Evolutionary conservation across 2,888 invertebrate species (phyloP), one percentile per base, ranked within the genome.

Genomic region (Rambutsinella grinnellia): DNA sequence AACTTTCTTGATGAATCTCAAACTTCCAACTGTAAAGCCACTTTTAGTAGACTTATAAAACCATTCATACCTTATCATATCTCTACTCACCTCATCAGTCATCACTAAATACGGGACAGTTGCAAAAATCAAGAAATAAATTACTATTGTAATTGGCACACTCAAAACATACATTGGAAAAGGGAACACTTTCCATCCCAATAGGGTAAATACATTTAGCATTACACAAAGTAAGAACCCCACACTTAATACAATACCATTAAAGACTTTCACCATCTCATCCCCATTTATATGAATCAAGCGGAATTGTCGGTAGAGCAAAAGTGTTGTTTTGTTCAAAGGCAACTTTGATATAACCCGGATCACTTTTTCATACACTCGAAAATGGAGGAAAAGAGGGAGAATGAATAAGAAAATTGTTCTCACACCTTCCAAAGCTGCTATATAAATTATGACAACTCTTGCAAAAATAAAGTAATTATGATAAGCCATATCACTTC

Each of bases 121-220:
- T 5, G 54, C 26, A 5, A 56, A 56, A n/a, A 56, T 3, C 1
- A 27, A 2, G 8, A 27, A 56, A 21, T 27, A 56, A 26, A 26
- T 3, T 21, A 54, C 8, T 2, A 27, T 3, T 1, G 27, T 56
- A 1, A 56, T 6, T 2, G 56, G 56, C 17, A n/a, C 27, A 27
- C 56, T 28, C 2, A 26, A 15, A 1, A 56, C n/a, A n/a, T 56
- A n/a, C n/a, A n/a, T n/a, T n/a, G n/a, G n/a, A 15, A 44, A 2
- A 6, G 60, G 60, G 44, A 60, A 60, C 2, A 46, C 46, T 44
- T 60, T 60, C 60, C 60, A 60, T 3, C 60, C 60, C 0, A 60
- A 44, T 5, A 46, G 6, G 6, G 60, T 44, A 6, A 60, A 60
- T 13, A 36, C 24, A 10, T 60, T 60, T 6, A 44, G 24, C 1